phyloP scores from a whole-genome alignment of 2,797 vertebrate species.

The Aulostomus chinensis region DNA sequence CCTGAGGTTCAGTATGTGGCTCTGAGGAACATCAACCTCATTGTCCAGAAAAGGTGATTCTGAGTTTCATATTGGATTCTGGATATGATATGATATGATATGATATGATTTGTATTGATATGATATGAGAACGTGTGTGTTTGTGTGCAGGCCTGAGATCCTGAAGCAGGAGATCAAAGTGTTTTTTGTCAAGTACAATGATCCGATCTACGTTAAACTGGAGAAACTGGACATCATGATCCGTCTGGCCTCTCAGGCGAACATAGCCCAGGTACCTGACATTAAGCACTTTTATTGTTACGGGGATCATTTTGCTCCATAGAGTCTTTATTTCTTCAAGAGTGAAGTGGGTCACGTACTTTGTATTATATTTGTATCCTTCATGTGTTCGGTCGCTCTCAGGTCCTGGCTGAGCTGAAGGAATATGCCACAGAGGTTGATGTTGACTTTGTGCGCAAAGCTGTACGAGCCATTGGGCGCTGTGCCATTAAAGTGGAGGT shows the following conservation, averaged over 20 bases:
- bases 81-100: too few species aligned
- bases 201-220: slow-evolving; percentile 98
- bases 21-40: slow-evolving; percentile 98
- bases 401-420: slow-evolving; percentile 97
- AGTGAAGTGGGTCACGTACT: too few species aligned
- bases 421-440: slow-evolving; percentile 98
- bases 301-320: too few species aligned
- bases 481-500: slow-evolving; percentile 99
- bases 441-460: slow-evolving; percentile 97
- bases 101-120: too few species aligned
- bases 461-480: slow-evolving; percentile 94
- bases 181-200: slow-evolving; percentile 99
- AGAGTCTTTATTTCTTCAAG: background rate
- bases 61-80: too few species aligned
- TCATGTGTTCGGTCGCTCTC: background rate
- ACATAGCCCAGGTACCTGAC: slow-evolving; percentile 91
- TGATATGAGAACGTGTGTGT: background rate
- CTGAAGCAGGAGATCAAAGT: slow-evolving; percentile 99
- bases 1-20: slow-evolving; percentile 98
- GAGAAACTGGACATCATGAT: slow-evolving; percentile 99
- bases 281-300: background rate
- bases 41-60: slow-evolving; percentile 95
- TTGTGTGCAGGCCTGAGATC: slow-evolving; percentile 89
- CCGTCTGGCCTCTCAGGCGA: slow-evolving; percentile 95
- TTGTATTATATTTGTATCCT: background rate